These are phyloP conservation scores for Nysson spinosus DNA, from an alignment of 2,888 invertebrate species.

Conservation along the genomic window DNA sequence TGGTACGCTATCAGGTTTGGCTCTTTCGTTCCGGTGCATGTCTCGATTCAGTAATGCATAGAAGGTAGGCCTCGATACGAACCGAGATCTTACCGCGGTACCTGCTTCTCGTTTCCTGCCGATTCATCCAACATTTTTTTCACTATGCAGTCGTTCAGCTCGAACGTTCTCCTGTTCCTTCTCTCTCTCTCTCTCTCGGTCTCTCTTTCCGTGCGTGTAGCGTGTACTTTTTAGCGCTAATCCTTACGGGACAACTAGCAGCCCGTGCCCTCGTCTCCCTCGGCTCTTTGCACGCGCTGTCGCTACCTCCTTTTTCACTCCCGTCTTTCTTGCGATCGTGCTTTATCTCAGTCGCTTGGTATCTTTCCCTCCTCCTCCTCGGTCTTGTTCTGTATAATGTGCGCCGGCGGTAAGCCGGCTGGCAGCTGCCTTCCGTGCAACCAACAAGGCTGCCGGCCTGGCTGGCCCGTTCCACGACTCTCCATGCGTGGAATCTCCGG, in stretches of 20 bases:
- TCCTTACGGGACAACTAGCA: conserved; percentile 64
- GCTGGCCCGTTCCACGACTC: conserved; percentile 67
- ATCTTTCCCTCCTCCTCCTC: conserved; percentile 25
- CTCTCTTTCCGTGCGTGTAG: conserved; percentile 30
- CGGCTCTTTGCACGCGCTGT: conserved; percentile 53
- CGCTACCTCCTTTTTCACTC: conserved; percentile 43
- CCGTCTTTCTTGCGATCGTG: conserved; percentile 23
- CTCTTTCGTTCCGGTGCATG: no score
- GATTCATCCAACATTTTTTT: conserved; percentile 39
- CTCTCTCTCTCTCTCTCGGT: no score
- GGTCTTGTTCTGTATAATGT: conserved; percentile 50
- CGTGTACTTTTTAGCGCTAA: conserved; percentile 62
- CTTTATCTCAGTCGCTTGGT: conserved; percentile 28
- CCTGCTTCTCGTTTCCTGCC: conserved; percentile 12
- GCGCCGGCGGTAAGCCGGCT: conserved; percentile 72
- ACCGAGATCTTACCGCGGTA: conserved; percentile 5
- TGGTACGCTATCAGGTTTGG: conserved; percentile 41
- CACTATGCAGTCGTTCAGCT: conserved; percentile 25
- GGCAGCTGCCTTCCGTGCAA: conserved; percentile 75
- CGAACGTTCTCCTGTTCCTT: no score
- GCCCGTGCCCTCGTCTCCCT: conserved; percentile 30
- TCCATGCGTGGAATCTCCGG: conserved; percentile 73
- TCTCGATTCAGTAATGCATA: conserved; percentile 37
- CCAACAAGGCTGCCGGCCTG: conserved; percentile 70
- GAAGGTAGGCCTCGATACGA: no score